Evolutionary conservation across 2,888 invertebrate genomes (phyloP), one percentile per base, ranked within the genome.

Genomic region (Biston betularia): DNA sequence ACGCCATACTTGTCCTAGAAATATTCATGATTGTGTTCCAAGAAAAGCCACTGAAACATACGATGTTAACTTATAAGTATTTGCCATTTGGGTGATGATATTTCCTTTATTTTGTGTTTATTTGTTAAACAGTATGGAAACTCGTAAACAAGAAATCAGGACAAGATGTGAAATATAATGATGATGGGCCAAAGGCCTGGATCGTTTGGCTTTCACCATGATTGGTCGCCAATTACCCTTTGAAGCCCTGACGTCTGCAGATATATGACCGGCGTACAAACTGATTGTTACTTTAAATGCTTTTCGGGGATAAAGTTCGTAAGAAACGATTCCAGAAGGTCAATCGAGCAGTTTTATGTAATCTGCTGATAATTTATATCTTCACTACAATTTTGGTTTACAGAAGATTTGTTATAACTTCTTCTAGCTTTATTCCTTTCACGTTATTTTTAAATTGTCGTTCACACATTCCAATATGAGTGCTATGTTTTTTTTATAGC

Each of bases 191-290:
- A 65, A 61, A 42, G 40, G 79, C 77, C 78, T 78, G 76, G 73
- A 74, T 77, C 78, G 76, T 76, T 72, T 67, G 80, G 75, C 89
- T 89, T 89, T 90, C 89, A 80, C 89, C 82, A 74, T 83, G 85
- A 87, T 87, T 85, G 87, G 81, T 78, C 63, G 77, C 83, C 83
- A 86, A 88, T 89, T 88, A 88, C 81, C 78, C 78, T 78, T 78
- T 77, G 46, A 35, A 78, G 76, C 78, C 75, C 72, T 78, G 78
- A 82, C 66, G 57, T 72, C 65, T 68, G 73, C 70, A 77, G 78
- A 81, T 83, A 76, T 79, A 80, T 74, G 70, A 75, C 71, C 74
- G 65, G 74, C 69, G 52, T 48, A 34, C 48, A 73, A 76, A 76
- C 77, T 73, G 74, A 79, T 72, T 63, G 62, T 63, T 67, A 67